Base-by-base conservation (phyloP, 1,140 invertebrate species). In the Parasteatoda tepidariorum region DNA sequence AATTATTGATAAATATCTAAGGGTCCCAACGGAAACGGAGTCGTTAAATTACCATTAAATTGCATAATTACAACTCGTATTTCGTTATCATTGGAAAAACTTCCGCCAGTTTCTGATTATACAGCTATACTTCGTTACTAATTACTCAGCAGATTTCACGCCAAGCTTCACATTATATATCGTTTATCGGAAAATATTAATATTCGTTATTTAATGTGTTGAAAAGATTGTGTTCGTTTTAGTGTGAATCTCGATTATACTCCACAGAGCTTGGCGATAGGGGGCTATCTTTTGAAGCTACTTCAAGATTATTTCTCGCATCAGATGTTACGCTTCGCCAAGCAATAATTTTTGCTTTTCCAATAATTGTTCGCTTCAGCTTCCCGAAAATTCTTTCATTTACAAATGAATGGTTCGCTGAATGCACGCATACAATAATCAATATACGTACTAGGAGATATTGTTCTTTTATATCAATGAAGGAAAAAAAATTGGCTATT, bases 161-260 rank as follows among this genome's bases (percentile, higher is more conserved):
- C 59, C 48, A 22, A 68, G 57, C 61, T 79, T 79, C 76, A 61
- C 76, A 79, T 79, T 66, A 68, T 68, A 79, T 79, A 79, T 79
- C 76, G 76, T 57, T 79, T 79, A 79, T 79, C 34, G 66, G 78
- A 71, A 70, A 82, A 82, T 71, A 82, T 82, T 82, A 82, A 82
- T 70, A 82, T 82, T 61, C 57, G 64, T 54, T 48, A 71, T 82
- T 82, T 82, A 82, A 82, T 82, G 78, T 82, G 68, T 82, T 48
- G 78, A 82, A 82, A 82, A 71, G 68, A 82, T 82, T 71, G 66
- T 70, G 68, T 71, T 82, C 78, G 68, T 61, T 82, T 71, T 62
- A 71, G 64, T 82, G 66, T 79, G 76, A 79, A 79, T 79, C 54
- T 62, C 59, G 76, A 79, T 79, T 79, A 79, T 68, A 34, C 59